A percentile compares a stretch with the other conserved stretches of the same genome.
phyloP scores from a whole-genome alignment of 2,797 vertebrate species.

The Chelon labrosus region DNA sequence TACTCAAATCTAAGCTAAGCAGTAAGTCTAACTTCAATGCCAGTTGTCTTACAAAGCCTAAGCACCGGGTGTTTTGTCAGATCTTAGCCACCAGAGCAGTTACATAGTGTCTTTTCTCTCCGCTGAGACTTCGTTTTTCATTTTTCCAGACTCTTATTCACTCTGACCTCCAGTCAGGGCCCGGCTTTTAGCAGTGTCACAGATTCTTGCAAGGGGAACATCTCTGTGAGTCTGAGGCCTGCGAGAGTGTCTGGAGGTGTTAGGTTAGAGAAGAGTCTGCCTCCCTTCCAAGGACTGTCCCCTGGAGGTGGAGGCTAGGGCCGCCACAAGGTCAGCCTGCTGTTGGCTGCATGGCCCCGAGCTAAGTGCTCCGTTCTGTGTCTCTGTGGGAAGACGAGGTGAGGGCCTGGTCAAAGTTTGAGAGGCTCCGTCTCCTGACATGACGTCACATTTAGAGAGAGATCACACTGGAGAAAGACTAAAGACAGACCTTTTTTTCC shows the following conservation, averaged over 20 bases:
- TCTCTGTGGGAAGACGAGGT: conserved; percentile 41
- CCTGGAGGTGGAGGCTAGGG: conserved; percentile 51
- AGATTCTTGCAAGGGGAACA: conserved; percentile 40
- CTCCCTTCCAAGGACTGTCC: conserved; percentile 58
- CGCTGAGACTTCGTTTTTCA: conserved; percentile 17
- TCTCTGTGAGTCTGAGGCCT: conserved; percentile 48
- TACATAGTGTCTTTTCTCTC: conserved; percentile 22
- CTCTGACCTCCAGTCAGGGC: conserved; percentile 49
- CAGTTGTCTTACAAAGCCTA: neutral
- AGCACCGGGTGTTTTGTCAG: neutral
- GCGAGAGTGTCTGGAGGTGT: conserved; percentile 36
- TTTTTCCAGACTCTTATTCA: conserved; percentile 28
- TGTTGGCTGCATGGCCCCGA: conserved; percentile 37
- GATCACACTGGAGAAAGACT: conserved; percentile 27
- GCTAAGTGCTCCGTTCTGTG: conserved; percentile 67
- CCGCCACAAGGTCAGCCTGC: conserved; percentile 54
- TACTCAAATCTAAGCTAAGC: neutral
- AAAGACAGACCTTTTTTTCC: conserved; percentile 1
- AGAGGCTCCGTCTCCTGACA: conserved; percentile 52
- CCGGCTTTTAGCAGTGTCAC: conserved; percentile 72
- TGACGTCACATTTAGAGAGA: conserved; percentile 25
- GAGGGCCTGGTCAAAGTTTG: conserved; percentile 40
- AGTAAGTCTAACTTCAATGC: neutral
- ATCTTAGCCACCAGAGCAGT: neutral
- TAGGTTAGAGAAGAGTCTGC: conserved; percentile 52